phyloP scores from a whole-genome alignment of 1,140 invertebrate genomes.

The Calliphora vicina region DNA sequence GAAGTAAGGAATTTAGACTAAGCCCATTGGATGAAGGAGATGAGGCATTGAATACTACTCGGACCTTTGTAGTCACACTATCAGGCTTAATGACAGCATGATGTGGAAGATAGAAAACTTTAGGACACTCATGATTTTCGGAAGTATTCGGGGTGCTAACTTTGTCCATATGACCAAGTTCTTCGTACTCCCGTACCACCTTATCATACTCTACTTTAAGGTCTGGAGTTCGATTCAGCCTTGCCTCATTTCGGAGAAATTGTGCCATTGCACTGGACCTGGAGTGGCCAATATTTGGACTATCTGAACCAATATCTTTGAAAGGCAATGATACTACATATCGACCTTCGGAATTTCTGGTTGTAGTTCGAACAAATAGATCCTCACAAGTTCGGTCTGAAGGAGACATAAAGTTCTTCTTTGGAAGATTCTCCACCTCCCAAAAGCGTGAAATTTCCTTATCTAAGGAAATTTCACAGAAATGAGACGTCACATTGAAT shows the following conservation, averaged over 20 bases:
- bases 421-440: too few species aligned
- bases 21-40: not conserved
- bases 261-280: not conserved
- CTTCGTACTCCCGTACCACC: not conserved
- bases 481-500: too few species aligned
- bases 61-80: not conserved
- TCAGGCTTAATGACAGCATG: slow-evolving; percentile 4
- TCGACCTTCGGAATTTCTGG: too few species aligned
- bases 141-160: not conserved
- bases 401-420: too few species aligned
- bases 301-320: not conserved
- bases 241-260: not conserved
- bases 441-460: too few species aligned
- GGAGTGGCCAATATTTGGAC: not conserved
- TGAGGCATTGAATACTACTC: not conserved
- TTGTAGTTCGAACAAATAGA: not conserved
- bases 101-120: not conserved
- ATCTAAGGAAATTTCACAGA: too few species aligned
- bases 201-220: not conserved
- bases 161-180: not conserved
- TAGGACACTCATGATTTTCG: too few species aligned
- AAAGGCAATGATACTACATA: too few species aligned
- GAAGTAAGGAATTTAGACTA: not conserved
- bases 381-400: not conserved
- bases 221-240: not conserved